Base-by-base conservation (phyloP, 2,113 vertebrate genomes). In the Sphyrna mokarran region DNA sequence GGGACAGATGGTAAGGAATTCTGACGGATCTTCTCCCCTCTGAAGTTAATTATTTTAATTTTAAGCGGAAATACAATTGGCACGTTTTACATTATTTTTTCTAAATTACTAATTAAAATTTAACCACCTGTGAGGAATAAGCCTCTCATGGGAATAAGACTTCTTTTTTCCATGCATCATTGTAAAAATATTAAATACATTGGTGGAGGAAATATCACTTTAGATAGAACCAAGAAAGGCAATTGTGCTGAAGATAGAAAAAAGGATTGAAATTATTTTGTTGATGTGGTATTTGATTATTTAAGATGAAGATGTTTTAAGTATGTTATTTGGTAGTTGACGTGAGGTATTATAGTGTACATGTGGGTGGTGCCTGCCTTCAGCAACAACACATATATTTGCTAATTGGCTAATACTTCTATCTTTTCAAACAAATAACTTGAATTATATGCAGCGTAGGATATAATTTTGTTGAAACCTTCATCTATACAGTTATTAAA, bases 381-480 rank as follows among this genome's bases (percentile, higher is more conserved):
- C 5, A 93, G 33, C 29, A 93, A 37, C 3, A 66, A 37, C 16
- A 93, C 5, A 22, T 37, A 93, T 66, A 22, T 91, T 63, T 91
- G 89, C 14, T 91, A 37, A 93, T 66, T 93, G 33, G 89, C 16
- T 66, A 18, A 66, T 37, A 66, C 61, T 66, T 66, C 8, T n/a
- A 93, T 37, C 61, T 22, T 93, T 93, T 93, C 89, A 93, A 93
- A 93, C 33, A 68, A 37, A 93, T 66, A 37, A 93, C 54, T 66
- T 93, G 33, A 2, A 93, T 93, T 40, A 37, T 66, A 2, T 91
- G 87, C 11, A n/a, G 33, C 33, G 61, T 37, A 93, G 89, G 89
- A 93, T 66, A 20, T 93, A 37, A 93, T 37, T 66, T 93, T 93
- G 61, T 93, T 63, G n/a, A 93, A 93, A 93, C 61, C 29, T 93